Percentiles rank a stretch among this genome's conserved stretches.
These are phyloP conservation scores for Conus ventricosus DNA, from an alignment of 1,140 invertebrate species.

Conservation along the genomic window DNA sequence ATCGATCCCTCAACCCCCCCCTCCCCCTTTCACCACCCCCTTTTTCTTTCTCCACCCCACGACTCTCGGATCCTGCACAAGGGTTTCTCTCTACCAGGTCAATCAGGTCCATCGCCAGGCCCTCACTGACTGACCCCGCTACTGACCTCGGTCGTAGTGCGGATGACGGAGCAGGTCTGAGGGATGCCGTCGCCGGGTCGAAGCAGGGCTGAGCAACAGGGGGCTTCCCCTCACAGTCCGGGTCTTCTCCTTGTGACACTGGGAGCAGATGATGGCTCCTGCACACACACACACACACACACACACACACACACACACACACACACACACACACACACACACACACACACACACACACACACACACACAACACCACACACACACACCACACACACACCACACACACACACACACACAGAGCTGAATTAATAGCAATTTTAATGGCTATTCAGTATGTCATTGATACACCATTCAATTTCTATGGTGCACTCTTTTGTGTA, in stretches of 20 bases:
- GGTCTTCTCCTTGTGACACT: slow-evolving; percentile 9
- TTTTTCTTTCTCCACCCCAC: background rate
- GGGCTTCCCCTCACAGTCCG: slow-evolving; percentile 8
- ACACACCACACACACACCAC: slow-evolving; percentile 22
- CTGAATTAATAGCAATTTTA: too few relatives aligned
- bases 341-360: background rate
- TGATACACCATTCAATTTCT: too few relatives aligned
- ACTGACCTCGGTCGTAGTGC: background rate
- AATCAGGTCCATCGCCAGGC: background rate
- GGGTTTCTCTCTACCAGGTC: too few relatives aligned
- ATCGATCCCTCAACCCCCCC: too few relatives aligned
- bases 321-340: background rate
- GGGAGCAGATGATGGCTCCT: slow-evolving; percentile 28
- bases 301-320: background rate
- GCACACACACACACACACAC: background rate
- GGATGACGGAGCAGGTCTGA: slow-evolving; percentile 25
- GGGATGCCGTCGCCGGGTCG: slow-evolving; percentile 25
- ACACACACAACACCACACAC: slow-evolving; percentile 12
- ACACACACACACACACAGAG: slow-evolving; percentile 7
- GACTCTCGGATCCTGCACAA: background rate
- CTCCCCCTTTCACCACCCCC: background rate
- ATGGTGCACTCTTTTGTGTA: too few relatives aligned
- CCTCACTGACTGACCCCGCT: background rate
- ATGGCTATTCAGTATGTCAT: too few relatives aligned
- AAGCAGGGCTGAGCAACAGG: slow-evolving; percentile 22